Evolutionary conservation across 2,797 vertebrate genomes (phyloP), one percentile per base, ranked within the genome.

Genomic region (Muscicapa comitata): DNA sequence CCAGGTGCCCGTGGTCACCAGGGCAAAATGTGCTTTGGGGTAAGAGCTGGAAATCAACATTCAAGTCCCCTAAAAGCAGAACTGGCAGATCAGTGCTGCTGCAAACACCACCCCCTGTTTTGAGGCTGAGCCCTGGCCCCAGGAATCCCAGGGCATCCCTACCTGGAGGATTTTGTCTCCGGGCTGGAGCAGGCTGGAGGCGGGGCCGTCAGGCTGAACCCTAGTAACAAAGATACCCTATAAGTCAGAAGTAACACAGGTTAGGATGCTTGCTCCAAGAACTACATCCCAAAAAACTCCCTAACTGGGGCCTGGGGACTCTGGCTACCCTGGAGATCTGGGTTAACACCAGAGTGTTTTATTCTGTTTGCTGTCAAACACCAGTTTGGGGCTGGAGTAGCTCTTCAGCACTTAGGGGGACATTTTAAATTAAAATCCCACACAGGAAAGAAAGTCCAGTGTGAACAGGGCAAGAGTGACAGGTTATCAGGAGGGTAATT

Each of bases 201-300:
- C 99, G 50, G 99, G 99, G 96, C 99, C 99, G 78, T 99, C 99
- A 99, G 99, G 99, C 98, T 99, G 99, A 99, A 99, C 99, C 99
- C 99, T 99, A 99, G 99, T 99, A 99, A 99, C 99, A 99, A 99
- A 99, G 99, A 99, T 99, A 99, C 99, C 99, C 99, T 99, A 99
- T 99, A 99, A 99, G 99, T 99, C 99, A 99, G 99, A 99, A 99
- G 98, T 99, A 99, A 99, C 99, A 99, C 97, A 99, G 98, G 99
- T 99, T 99, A 99, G 99, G 99, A 99, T 98, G 98, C 98, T 98
- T 95, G 96, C 90, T 96, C 71, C 95, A 95, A 97, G 94, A 97
- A 93, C 96, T 96, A 95, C 71, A 62, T 31, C 94, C 95, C 91
- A 75, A 94, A 90, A 53, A 43, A 51, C 20, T 75, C 35, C 77